phyloP scores from a whole-genome alignment of 37 sponge, comb jelly and placozoan species.

The Chondrilla cf. caribensis region DNA sequence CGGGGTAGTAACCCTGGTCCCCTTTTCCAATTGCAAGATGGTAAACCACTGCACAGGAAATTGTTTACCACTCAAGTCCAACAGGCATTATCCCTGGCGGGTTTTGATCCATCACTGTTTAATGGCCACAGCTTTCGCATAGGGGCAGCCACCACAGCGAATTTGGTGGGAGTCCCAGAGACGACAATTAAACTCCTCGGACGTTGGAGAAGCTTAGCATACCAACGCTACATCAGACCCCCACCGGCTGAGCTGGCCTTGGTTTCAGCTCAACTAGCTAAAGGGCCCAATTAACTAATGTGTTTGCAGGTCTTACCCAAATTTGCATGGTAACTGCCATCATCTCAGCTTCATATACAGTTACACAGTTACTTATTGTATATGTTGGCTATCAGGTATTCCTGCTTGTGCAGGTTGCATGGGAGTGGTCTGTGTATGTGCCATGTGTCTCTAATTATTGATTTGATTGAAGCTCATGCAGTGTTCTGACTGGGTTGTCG shows the following conservation, averaged over 20 bases:
- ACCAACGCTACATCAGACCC: background rate
- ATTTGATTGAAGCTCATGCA: no score
- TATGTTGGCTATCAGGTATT: no score
- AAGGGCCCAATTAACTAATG: no score
- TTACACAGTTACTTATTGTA: no score
- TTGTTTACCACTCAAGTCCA: background rate
- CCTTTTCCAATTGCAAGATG: conserved; percentile 3
- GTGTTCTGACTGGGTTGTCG: no score
- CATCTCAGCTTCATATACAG: no score
- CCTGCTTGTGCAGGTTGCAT: no score
- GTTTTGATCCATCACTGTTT: background rate
- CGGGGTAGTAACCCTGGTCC: background rate
- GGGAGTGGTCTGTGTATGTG: no score
- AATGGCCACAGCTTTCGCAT: conserved; percentile 20
- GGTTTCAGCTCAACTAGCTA: conserved; percentile 5
- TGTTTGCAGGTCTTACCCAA: no score
- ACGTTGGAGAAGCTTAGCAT: conserved; percentile 7
- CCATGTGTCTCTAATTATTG: no score
- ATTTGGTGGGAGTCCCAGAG: conserved; percentile 5
- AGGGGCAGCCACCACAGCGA: conserved; percentile 22
- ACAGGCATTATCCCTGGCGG: background rate
- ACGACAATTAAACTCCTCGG: conserved; percentile 7
- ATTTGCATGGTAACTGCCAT: no score
- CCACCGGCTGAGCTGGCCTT: background rate
- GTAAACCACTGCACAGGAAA: background rate